Percentiles rank a stretch among this genome's conserved stretches.
phyloP scores from a whole-genome alignment of 1,140 invertebrate species.

The Psilanteris sp. region DNA sequence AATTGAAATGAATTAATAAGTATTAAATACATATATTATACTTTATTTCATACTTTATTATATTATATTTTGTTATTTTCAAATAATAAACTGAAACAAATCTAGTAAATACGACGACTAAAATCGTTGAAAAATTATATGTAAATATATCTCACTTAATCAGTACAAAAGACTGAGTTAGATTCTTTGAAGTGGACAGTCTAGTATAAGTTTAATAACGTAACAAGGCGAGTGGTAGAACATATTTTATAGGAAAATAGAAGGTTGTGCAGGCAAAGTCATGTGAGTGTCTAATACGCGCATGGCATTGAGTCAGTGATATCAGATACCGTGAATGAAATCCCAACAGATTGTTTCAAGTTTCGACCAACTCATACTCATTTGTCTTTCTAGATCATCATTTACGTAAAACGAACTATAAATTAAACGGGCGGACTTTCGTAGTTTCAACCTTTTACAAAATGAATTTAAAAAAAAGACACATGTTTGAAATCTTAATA shows the following conservation, averaged over 20 bases:
- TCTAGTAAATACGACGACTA: no score
- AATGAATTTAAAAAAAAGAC: no score
- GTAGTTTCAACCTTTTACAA: no score
- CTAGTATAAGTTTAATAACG: conserved; percentile 27
- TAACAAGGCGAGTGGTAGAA: conserved; percentile 12
- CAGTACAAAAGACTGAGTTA: background rate
- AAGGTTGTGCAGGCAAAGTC: conserved; percentile 25
- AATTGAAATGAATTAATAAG: no score
- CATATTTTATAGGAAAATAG: conserved; percentile 21
- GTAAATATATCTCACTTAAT: background rate
- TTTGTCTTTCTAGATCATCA: conserved; percentile 9
- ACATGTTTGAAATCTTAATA: no score
- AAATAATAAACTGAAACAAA: no score
- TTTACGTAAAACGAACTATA: background rate
- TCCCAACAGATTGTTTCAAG: conserved; percentile 50
- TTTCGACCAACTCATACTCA: conserved; percentile 14
- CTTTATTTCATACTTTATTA: no score
- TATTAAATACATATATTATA: no score
- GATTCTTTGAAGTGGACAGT: conserved; percentile 13
- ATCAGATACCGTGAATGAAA: conserved; percentile 50
- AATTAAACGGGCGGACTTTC: background rate
- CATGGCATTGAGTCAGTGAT: conserved; percentile 50
- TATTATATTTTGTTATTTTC: no score
- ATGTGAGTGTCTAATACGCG: conserved; percentile 47
- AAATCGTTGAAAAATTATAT: background rate